A percentile compares a stretch with the other conserved stretches of the same genome.
phyloP scores from a whole-genome alignment of 2,797 vertebrate genomes.

The Bryconaethiops microstoma region DNA sequence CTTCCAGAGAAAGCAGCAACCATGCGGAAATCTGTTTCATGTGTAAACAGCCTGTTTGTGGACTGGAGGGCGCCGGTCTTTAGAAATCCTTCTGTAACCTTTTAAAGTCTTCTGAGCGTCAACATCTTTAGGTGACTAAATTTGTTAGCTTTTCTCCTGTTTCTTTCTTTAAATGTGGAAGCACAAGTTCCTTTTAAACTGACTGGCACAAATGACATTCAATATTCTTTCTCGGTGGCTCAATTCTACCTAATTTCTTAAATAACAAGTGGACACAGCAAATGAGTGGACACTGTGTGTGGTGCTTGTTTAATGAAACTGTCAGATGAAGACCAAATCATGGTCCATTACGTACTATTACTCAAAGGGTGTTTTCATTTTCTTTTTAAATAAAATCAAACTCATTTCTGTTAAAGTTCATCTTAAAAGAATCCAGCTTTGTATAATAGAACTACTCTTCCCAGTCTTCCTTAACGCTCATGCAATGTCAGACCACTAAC shows the following conservation, averaged over 20 bases:
- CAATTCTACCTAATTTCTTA: too few species aligned
- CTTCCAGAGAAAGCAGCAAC: background rate
- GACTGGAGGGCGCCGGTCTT: background rate
- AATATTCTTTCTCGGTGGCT: too few species aligned
- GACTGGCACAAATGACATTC: too few species aligned
- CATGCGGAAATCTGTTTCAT: background rate
- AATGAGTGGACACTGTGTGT: background rate
- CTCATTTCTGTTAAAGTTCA: too few species aligned
- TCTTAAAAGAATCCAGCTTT: too few species aligned
- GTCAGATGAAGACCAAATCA: background rate
- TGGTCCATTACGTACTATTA: background rate
- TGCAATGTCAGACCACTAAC: too few species aligned
- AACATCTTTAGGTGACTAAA: background rate
- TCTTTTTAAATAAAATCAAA: too few species aligned
- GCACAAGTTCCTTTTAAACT: background rate
- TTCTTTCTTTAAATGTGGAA: background rate
- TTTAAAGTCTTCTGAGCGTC: background rate
- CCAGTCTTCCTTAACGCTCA: too few species aligned
- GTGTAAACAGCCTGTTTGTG: background rate
- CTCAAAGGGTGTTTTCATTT: too few species aligned
- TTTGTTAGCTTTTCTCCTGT: background rate
- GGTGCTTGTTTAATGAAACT: too few species aligned
- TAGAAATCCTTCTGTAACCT: background rate
- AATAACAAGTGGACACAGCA: too few species aligned
- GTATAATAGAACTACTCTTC: too few species aligned